Percentiles rank a stretch among this genome's conserved stretches.
These are phyloP conservation scores for Trichosurus vulpecula DNA, from an alignment of 2,797 vertebrate genomes.

Conservation along the genomic window DNA sequence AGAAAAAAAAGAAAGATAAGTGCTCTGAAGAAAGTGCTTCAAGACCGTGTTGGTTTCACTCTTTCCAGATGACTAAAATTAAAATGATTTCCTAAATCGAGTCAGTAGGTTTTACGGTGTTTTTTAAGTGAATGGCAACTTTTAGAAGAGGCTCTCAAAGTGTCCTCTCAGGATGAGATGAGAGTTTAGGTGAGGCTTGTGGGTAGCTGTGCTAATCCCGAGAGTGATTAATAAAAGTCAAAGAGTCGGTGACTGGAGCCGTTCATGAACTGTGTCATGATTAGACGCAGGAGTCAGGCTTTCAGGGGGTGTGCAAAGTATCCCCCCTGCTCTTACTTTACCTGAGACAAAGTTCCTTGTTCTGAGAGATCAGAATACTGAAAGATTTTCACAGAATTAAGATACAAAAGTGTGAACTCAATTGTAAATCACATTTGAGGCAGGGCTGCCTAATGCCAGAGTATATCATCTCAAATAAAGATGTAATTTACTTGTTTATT, in stretches of 20 bases:
- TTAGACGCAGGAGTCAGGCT: not conserved
- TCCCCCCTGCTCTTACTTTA: not conserved
- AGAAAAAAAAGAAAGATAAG: conserved; percentile 51
- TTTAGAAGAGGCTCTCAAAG: conserved; percentile 41
- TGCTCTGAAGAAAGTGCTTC: conserved; percentile 56
- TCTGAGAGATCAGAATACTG: conserved; percentile 12
- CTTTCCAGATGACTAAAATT: conserved; percentile 80
- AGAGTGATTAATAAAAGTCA: conserved; percentile 27
- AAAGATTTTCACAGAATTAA: not conserved
- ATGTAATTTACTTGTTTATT: not conserved
- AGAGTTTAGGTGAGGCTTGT: not conserved
- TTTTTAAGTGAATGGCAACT: conserved; percentile 59
- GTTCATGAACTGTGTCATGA: conserved; percentile 13
- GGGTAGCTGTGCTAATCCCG: conserved; percentile 11
- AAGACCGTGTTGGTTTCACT: conserved; percentile 66
- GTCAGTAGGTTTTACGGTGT: conserved; percentile 42
- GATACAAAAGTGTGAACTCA: not conserved
- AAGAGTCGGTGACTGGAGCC: not conserved
- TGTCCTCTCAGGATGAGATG: conserved; percentile 44
- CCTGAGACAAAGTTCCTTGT: conserved; percentile 29
- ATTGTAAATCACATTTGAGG: conserved; percentile 40
- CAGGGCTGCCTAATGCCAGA: not conserved
- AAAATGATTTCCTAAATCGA: conserved; percentile 64
- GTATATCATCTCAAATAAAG: not conserved
- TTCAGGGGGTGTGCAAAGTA: conserved; percentile 3